Conservation (phyloP, 2,113 vertebrate genomes). For the Oncorhynchus keta region DNA sequence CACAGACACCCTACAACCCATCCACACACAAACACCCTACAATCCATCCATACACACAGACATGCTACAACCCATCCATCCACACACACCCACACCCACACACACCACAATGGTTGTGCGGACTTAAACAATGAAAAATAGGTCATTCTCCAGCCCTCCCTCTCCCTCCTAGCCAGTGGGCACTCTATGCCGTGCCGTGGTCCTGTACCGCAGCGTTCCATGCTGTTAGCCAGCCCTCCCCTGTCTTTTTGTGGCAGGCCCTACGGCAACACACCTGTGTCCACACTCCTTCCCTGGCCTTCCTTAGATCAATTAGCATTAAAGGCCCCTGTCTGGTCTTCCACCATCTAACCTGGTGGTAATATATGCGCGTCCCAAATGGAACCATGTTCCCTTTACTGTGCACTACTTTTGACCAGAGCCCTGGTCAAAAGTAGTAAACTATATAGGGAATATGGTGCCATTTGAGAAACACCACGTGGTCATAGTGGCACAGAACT, state of each 20-base stretch:
- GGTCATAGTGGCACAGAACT: too few species aligned
- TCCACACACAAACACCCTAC: slow-evolving; percentile 5
- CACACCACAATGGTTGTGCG: slow-evolving; percentile 46
- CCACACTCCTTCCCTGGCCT: slow-evolving; percentile 47
- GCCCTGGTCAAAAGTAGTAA: too few species aligned
- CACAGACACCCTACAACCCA: background rate
- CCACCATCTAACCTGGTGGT: slow-evolving; percentile 51
- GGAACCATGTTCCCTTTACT: too few species aligned
- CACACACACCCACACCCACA: background rate
- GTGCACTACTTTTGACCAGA: background rate
- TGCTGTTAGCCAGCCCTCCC: slow-evolving; percentile 56
- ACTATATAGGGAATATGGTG: too few species aligned
- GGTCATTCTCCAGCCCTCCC: slow-evolving; percentile 49
- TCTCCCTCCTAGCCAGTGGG: slow-evolving; percentile 30
- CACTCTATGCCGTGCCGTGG: slow-evolving; percentile 47
- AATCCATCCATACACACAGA: slow-evolving; percentile 6
- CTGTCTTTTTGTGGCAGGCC: slow-evolving; percentile 56
- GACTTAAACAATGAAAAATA: slow-evolving; percentile 60
- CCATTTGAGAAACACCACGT: slow-evolving; percentile 22
- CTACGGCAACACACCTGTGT: slow-evolving; percentile 74
- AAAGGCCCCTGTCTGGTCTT: slow-evolving; percentile 46
- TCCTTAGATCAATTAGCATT: slow-evolving; percentile 78
- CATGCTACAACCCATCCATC: slow-evolving; percentile 32
- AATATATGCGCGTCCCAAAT: too few species aligned
- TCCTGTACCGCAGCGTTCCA: slow-evolving; percentile 28